A percentile compares a stretch with the other conserved stretches of the same genome.
Evolutionary conservation across 92 coral and sea anemone genomes (phyloP).

Genomic region (Scolanthus callimorphus): DNA sequence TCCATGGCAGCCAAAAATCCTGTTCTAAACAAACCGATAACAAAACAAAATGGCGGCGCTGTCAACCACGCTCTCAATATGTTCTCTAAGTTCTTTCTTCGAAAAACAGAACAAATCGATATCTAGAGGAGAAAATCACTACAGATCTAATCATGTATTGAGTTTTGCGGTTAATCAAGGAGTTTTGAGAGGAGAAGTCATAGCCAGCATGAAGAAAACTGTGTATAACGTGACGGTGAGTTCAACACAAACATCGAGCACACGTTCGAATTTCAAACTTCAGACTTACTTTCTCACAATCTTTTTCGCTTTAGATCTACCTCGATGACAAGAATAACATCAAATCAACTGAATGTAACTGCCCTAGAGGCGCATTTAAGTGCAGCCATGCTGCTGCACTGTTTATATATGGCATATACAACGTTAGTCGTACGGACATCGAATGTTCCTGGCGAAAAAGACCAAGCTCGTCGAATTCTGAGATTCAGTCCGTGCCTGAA

Average conservation of each 20-base stretch:
- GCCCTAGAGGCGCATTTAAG: constrained; percentile 33
- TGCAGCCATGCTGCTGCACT: constrained; percentile 46
- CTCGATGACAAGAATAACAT: constrained; percentile 20
- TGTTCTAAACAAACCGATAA: constrained; percentile 32
- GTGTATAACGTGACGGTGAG: constrained; percentile 31
- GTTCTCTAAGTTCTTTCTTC: constrained; percentile 32
- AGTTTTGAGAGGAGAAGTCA: constrained; percentile 17
- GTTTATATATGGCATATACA: constrained; percentile 34
- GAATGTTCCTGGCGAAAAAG: constrained; percentile 36
- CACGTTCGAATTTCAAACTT: background rate
- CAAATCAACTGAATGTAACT: constrained; percentile 30
- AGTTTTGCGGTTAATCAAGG: constrained; percentile 21
- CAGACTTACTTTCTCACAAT: background rate
- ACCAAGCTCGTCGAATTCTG: background rate
- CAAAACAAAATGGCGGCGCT: constrained; percentile 22
- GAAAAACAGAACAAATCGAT: constrained; percentile 35
- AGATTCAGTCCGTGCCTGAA: background rate
- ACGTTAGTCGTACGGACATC: constrained; percentile 38
- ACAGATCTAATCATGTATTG: constrained; percentile 29
- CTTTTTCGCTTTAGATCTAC: constrained; percentile 14
- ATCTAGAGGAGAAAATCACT: constrained; percentile 52
- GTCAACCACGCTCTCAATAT: constrained; percentile 28
- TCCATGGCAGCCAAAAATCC: constrained; percentile 3
- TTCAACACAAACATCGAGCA: background rate
- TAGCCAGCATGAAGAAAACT: constrained; percentile 24